Evolutionary conservation across 1,140 invertebrate species (phyloP).

Genomic region (Drosophila auraria): DNA sequence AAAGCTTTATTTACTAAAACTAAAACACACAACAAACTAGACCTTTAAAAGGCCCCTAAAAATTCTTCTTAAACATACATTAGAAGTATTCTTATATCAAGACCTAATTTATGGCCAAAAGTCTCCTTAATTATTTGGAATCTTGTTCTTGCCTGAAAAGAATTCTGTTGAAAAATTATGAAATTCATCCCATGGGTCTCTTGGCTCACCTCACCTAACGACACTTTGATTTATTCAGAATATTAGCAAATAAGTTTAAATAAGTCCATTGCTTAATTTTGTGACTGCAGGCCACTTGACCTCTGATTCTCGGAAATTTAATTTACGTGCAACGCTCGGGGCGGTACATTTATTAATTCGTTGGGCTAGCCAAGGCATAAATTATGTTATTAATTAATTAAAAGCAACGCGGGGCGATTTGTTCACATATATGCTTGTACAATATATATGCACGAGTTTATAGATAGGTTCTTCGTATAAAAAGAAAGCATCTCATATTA

Average conservation of each 20-base stretch:
- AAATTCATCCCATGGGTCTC: slow-evolving; percentile 54
- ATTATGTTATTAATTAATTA: slow-evolving; percentile 67
- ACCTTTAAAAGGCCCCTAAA: not conserved
- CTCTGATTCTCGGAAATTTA: slow-evolving; percentile 33
- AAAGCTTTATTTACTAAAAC: not conserved
- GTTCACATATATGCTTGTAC: slow-evolving; percentile 25
- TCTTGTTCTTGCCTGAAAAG: slow-evolving; percentile 20
- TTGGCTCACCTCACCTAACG: slow-evolving; percentile 33
- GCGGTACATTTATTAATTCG: slow-evolving; percentile 60
- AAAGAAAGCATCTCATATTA: slow-evolving; percentile 31
- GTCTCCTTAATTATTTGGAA: slow-evolving; percentile 31
- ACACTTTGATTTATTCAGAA: slow-evolving; percentile 58
- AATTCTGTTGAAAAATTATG: slow-evolving; percentile 47
- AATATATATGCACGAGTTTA: slow-evolving; percentile 18
- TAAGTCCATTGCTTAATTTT: slow-evolving; percentile 44
- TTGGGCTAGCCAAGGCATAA: slow-evolving; percentile 34
- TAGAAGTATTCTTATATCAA: not conserved
- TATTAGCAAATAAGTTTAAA: slow-evolving; percentile 46
- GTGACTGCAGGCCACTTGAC: slow-evolving; percentile 47
- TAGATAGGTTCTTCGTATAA: slow-evolving; percentile 32
- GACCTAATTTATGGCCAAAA: slow-evolving; percentile 38
- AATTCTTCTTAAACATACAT: not conserved
- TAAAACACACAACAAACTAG: not conserved
- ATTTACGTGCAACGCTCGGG: slow-evolving; percentile 24
- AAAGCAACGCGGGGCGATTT: slow-evolving; percentile 55